These are phyloP conservation scores for Sebastes vulpes DNA, from an alignment of 2,797 vertebrate species.

Conservation along the genomic window DNA sequence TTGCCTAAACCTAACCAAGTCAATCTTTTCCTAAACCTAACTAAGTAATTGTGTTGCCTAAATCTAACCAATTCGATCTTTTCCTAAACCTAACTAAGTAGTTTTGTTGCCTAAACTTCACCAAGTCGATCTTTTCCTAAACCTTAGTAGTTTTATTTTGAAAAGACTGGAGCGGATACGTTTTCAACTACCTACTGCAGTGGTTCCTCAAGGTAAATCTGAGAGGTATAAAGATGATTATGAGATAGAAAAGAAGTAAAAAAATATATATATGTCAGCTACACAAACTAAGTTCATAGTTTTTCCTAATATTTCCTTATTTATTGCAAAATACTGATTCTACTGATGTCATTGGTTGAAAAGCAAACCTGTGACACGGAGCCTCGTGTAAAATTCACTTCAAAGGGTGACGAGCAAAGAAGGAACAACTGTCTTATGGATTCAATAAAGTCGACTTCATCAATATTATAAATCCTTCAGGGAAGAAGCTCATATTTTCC, in stretches of 20 bases:
- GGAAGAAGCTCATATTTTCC: neutral
- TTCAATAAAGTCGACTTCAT: neutral
- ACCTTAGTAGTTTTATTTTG: no score
- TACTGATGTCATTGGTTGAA: neutral
- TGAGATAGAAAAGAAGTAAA: neutral
- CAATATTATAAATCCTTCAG: neutral
- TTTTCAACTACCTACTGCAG: neutral
- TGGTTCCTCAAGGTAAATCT: neutral
- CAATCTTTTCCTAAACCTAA: no score
- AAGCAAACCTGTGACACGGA: neutral
- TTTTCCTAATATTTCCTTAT: neutral
- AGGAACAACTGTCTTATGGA: neutral
- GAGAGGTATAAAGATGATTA: neutral
- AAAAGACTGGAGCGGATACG: no score
- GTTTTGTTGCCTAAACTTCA: rapidly evolving
- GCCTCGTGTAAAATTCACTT: neutral
- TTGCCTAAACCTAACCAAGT: no score
- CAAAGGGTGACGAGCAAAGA: neutral
- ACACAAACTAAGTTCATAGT: neutral
- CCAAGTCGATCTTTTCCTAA: no score
- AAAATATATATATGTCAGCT: neutral
- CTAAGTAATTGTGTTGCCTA: no score
- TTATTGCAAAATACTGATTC: neutral
- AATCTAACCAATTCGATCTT: rapidly evolving
- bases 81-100: no score